Conservation (phyloP, 2,888 invertebrate genomes). For the Ormyrus labotus region DNA sequence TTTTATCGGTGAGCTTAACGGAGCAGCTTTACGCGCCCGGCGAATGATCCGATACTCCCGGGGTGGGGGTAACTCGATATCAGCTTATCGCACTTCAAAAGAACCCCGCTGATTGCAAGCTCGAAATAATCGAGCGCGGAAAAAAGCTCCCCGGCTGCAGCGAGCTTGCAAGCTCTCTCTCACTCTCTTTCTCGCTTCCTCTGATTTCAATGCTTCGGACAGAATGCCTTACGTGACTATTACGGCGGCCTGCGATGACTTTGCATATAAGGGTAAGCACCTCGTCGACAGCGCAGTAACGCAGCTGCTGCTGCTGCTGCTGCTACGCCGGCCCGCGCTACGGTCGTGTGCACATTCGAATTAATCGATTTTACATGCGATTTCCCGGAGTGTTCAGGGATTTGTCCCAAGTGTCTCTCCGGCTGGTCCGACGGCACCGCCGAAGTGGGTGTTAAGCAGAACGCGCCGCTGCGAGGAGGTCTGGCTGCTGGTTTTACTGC, state of each 20-base stretch:
- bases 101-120: constrained; percentile 41
- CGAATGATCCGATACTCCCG: constrained; percentile 30
- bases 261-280: neutral
- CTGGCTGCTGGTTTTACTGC: no score
- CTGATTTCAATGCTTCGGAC: no score
- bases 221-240: neutral
- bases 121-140: constrained; percentile 38
- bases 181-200: no score
- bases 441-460: no score
- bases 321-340: neutral
- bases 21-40: constrained; percentile 1
- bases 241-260: neutral
- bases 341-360: neutral
- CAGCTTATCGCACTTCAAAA: constrained; percentile 45
- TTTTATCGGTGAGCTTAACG: constrained; percentile 14
- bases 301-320: neutral
- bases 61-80: constrained; percentile 13
- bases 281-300: neutral
- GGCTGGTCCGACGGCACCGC: no score
- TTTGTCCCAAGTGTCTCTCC: neutral
- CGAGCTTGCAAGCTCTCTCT: no score
- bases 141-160: neutral
- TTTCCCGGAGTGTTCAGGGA: neutral
- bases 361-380: constrained; percentile 23
- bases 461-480: no score